phyloP scores from a whole-genome alignment of 2,797 vertebrate genomes.

The Sphaeramia orbicularis region DNA sequence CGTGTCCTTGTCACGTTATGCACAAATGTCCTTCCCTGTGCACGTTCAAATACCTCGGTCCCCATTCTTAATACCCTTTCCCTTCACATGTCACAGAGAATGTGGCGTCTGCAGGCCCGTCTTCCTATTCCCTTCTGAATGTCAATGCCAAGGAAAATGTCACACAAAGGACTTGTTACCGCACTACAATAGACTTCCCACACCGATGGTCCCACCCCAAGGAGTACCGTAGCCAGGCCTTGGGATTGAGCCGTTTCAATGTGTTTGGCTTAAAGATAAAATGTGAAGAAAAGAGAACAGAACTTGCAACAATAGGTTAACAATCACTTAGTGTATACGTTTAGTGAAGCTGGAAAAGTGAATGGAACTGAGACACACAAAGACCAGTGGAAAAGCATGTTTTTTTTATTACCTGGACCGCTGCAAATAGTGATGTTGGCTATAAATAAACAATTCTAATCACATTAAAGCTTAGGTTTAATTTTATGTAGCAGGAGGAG shows the following conservation, averaged over 20 bases:
- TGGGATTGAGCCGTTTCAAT: slow-evolving; percentile 66
- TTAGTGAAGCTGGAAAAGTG: slow-evolving; percentile 48
- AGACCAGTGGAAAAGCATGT: slow-evolving; percentile 3
- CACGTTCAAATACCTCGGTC: slow-evolving; percentile 73
- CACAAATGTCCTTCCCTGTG: slow-evolving; percentile 74
- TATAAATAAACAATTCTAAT: neutral
- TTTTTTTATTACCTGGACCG: slow-evolving; percentile 1
- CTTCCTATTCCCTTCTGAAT: slow-evolving; percentile 82
- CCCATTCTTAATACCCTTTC: slow-evolving; percentile 80
- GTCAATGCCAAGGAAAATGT: slow-evolving; percentile 81
- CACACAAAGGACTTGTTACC: slow-evolving; percentile 85
- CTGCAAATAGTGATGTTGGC: neutral
- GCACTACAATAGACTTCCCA: slow-evolving; percentile 80
- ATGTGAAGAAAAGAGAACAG: slow-evolving; percentile 68
- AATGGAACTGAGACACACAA: slow-evolving; percentile 4
- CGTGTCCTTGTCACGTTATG: slow-evolving; percentile 81
- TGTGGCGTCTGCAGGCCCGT: slow-evolving; percentile 64
- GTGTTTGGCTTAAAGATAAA: slow-evolving; percentile 76
- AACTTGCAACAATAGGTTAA: slow-evolving; percentile 82
- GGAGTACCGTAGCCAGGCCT: slow-evolving; percentile 66
- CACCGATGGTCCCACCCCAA: slow-evolving; percentile 71
- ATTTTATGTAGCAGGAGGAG: slow-evolving; percentile 1
- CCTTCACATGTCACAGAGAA: slow-evolving; percentile 80
- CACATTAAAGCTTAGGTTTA: slow-evolving; percentile 22
- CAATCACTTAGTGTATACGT: slow-evolving; percentile 75